Conservation (phyloP, 2,888 invertebrate genomes). For the Pseudoips prasinana region DNA sequence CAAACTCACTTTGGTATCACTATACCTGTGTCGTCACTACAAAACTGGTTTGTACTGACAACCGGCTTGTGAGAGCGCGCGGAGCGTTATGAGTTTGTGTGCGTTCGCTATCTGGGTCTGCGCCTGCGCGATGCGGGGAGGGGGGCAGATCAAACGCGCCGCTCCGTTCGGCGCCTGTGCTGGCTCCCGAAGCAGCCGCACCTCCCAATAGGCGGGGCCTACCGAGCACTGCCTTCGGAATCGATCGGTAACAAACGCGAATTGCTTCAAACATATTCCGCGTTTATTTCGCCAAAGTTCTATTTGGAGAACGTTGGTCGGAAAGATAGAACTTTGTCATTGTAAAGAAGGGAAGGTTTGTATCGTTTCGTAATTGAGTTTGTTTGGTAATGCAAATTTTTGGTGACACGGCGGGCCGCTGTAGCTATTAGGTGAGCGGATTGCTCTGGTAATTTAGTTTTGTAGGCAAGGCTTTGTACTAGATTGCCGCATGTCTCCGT, state of each 20-base stretch:
- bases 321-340: constrained; percentile 50
- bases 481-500: constrained; percentile 55
- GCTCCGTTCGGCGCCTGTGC: constrained; percentile 68
- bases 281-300: constrained; percentile 46
- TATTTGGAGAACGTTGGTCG: constrained; percentile 13
- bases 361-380: constrained; percentile 46
- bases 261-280: constrained; percentile 48
- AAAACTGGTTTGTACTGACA: constrained; percentile 76
- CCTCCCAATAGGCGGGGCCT: constrained; percentile 78
- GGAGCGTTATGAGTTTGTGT: constrained; percentile 77
- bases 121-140: constrained; percentile 57
- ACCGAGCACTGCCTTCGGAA: constrained; percentile 71
- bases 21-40: constrained; percentile 62
- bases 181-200: constrained; percentile 74
- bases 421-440: constrained; percentile 71
- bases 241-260: constrained; percentile 69
- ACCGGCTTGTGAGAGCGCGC: constrained; percentile 77
- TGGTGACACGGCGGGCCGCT: constrained; percentile 69
- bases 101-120: constrained; percentile 68
- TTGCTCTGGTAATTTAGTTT: constrained; percentile 78
- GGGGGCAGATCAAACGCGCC: constrained; percentile 72
- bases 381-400: constrained; percentile 67
- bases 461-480: constrained; percentile 73
- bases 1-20: constrained; percentile 60
- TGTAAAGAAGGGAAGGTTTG: constrained; percentile 26